Evolutionary conservation across 2,797 vertebrate genomes (phyloP).

Genomic region (Rhinatrema bivittatum): DNA sequence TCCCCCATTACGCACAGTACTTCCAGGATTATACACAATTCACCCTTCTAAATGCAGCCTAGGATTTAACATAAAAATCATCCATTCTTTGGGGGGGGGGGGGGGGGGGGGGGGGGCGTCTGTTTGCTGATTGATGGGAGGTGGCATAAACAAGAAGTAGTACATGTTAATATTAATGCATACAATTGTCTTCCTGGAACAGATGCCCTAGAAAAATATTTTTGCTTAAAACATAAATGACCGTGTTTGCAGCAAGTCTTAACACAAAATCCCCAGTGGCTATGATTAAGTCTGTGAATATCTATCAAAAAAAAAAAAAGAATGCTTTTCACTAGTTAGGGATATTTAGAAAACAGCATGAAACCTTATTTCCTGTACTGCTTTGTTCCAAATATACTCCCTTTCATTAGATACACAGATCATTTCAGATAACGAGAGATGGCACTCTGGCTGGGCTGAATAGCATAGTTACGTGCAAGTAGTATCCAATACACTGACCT

Average conservation of each 20-base stretch:
- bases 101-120: too few relatives aligned
- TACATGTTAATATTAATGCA: background rate
- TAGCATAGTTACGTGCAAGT: slow-evolving; percentile 20
- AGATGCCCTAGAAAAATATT: slow-evolving; percentile 1
- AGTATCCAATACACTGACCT: slow-evolving; percentile 23
- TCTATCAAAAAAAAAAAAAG: slow-evolving; percentile 13
- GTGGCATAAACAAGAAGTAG: slow-evolving; percentile 5
- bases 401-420: slow-evolving; percentile 23
- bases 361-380: slow-evolving; percentile 16
- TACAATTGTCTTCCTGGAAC: background rate
- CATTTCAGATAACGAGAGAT: slow-evolving; percentile 13
- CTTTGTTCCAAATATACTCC: slow-evolving; percentile 11
- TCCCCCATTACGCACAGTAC: slow-evolving; percentile 40
- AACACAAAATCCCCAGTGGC: slow-evolving; percentile 7
- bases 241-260: slow-evolving; percentile 4
- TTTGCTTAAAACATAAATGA: background rate
- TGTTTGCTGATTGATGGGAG: slow-evolving; percentile 1
- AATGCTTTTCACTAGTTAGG: slow-evolving; percentile 14
- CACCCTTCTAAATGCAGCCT: slow-evolving; percentile 23
- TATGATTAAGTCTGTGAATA: slow-evolving; percentile 16
- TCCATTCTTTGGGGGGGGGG: too few relatives aligned
- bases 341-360: slow-evolving; percentile 17
- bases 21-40: slow-evolving; percentile 33
- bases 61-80: slow-evolving; percentile 36
- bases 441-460: slow-evolving; percentile 18